Conservation (phyloP, 2,797 vertebrate species). For the Chrysocyon brachyurus region DNA sequence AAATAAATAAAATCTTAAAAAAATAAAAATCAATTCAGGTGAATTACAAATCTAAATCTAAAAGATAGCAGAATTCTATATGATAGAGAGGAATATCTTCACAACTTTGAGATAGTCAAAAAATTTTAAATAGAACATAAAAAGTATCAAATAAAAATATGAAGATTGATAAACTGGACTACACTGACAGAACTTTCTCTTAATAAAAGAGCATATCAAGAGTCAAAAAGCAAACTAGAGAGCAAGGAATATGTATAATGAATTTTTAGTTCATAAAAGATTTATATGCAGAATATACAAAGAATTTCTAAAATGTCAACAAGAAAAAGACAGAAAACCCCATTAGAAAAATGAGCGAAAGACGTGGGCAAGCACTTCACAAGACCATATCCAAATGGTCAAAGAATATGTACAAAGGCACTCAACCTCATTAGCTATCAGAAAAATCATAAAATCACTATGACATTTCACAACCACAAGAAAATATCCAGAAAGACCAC, state of each 20-base stretch:
- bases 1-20: too few species aligned
- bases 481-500: background rate
- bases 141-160: conserved; percentile 35
- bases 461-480: background rate
- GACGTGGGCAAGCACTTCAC: background rate
- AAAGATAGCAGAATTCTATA: background rate
- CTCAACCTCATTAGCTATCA: background rate
- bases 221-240: background rate
- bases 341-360: background rate
- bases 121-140: background rate
- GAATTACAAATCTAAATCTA: conserved; percentile 25
- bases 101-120: background rate
- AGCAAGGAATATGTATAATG: background rate
- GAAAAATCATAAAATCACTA: background rate
- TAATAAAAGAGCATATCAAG: background rate
- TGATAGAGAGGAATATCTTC: conserved; percentile 12
- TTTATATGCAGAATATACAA: background rate
- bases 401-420: background rate
- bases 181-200: background rate
- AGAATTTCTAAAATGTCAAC: background rate
- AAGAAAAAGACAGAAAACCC: background rate
- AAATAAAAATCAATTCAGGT: conserved; percentile 16
- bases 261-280: background rate
- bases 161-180: background rate
- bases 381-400: background rate